Evolutionary conservation across 1,140 invertebrate species (phyloP).

Genomic region (Leptinotarsa undecemlineata): DNA sequence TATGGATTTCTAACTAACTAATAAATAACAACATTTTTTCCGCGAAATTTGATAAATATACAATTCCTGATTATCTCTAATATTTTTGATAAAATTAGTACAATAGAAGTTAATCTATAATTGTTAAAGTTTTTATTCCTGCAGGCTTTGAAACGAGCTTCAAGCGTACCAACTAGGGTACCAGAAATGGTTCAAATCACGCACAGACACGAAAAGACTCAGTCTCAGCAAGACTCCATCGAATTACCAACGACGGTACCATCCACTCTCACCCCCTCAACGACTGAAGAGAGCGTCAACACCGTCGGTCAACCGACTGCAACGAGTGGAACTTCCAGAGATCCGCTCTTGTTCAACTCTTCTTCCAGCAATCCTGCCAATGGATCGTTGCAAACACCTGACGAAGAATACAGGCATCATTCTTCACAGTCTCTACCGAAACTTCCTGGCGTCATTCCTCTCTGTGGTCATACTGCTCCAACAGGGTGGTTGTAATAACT

Average conservation of each 20-base stretch:
- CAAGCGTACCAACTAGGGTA: slow-evolving; percentile 63
- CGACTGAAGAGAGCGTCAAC: slow-evolving; percentile 53
- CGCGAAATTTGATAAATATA: too few relatives aligned
- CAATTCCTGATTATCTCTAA: too few relatives aligned
- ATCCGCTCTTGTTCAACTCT: slow-evolving; percentile 53
- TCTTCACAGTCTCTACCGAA: slow-evolving; percentile 55
- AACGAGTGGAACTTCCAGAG: slow-evolving; percentile 47
- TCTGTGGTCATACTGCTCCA: slow-evolving; percentile 65
- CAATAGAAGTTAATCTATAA: too few relatives aligned
- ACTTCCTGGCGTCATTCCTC: slow-evolving; percentile 65
- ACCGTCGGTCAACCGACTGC: slow-evolving; percentile 31
- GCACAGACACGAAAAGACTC: slow-evolving; percentile 55
- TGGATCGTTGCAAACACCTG: slow-evolving; percentile 53
- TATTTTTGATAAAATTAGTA: too few relatives aligned
- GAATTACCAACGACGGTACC: slow-evolving; percentile 48
- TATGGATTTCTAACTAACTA: too few relatives aligned
- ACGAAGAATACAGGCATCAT: slow-evolving; percentile 49
- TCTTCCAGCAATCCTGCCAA: slow-evolving; percentile 53
- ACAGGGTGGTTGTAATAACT: slow-evolving; percentile 62
- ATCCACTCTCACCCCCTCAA: slow-evolving; percentile 36
- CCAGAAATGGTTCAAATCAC: slow-evolving; percentile 56
- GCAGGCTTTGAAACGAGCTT: slow-evolving; percentile 62
- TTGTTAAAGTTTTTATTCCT: slow-evolving; percentile 38
- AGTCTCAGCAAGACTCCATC: slow-evolving; percentile 59
- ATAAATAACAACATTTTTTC: too few relatives aligned